Base-by-base conservation (phyloP, 2,888 invertebrate genomes). In the Agonum fuliginosum region DNA sequence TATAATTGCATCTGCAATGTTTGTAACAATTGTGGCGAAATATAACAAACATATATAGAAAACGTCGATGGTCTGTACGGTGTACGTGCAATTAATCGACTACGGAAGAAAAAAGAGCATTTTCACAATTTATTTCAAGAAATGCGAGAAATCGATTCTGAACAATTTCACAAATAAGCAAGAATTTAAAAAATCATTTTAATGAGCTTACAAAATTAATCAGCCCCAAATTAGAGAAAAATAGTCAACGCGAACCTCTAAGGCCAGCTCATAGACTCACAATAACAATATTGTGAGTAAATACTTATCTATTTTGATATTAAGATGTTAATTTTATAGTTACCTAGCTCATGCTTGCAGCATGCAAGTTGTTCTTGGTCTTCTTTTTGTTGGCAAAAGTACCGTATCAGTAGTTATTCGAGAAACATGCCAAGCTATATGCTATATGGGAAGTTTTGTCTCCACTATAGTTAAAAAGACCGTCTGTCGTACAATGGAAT, bases 341-440 rank as follows among this genome's bases (percentile, higher is more conserved):
- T 30, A 30, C 30, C 8, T 30, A 30, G 30, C 30, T 30, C 30
- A 30, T 6, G 30, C 4, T 30, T 30, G 30, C 30, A 30, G 30
- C 30, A 30, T 30, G 30, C 30, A 30, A 30, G 30, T 30, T 30
- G 30, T 30, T 30, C 4, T 6, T 30, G 3, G 30, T 3, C 8
- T 58, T 27, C 73, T 48, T 12, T 62, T 48, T 48, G 78, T 78
- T 22, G 65, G 73, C 1, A 58, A 58, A 62, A 73, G 34, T 5
- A 43, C 43, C 4, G 43, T 65, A 1, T 30, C 27, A 14, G 27
- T n/a, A 17, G 27, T 65, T 27, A 34, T 24, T 8, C 30, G 27
- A 5, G 65, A 65, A 34, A 24, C 65, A 5, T 65, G 65, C 3
- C 1, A 27, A n/a, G n/a, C n/a, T n/a, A n/a, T n/a, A n/a, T n/a